A percentile compares a stretch with the other conserved stretches of the same genome.
These are phyloP conservation scores for honey bee (Apis mellifera) DNA, from an alignment of 1,140 invertebrate species.

Conservation along the genomic window DNA sequence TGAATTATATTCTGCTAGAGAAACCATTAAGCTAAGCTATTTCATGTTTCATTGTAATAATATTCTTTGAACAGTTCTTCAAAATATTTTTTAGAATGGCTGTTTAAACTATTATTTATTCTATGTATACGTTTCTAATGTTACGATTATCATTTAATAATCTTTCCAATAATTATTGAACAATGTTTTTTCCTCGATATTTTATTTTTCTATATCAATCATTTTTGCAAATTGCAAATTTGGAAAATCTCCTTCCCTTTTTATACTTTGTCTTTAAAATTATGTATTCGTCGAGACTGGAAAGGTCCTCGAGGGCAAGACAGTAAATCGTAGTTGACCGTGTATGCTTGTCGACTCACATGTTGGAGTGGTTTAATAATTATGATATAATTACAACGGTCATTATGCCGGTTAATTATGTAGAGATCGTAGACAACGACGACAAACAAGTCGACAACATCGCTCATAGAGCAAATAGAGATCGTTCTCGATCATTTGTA, in stretches of 20 bases:
- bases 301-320: constrained; percentile 4
- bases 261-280: constrained; percentile 3
- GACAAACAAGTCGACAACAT: neutral
- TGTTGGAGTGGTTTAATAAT: constrained; percentile 1
- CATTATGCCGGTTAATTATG: constrained; percentile 29
- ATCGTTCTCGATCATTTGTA: neutral
- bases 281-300: constrained; percentile 5
- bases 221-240: neutral
- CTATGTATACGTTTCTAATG: no score
- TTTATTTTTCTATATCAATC: neutral
- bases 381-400: constrained; percentile 41
- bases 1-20: no score
- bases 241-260: constrained; percentile 22
- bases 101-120: no score
- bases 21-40: no score
- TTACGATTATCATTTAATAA: no score
- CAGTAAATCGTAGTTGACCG: neutral
- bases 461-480: neutral
- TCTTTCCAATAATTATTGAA: neutral
- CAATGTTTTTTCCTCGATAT: neutral
- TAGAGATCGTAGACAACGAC: neutral
- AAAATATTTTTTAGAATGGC: no score
- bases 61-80: no score
- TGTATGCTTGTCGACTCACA: neutral
- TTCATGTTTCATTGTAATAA: no score